Evolutionary conservation across 1,140 invertebrate genomes (phyloP), one percentile per base, ranked within the genome.

Genomic region (Anastrepha ludens): DNA sequence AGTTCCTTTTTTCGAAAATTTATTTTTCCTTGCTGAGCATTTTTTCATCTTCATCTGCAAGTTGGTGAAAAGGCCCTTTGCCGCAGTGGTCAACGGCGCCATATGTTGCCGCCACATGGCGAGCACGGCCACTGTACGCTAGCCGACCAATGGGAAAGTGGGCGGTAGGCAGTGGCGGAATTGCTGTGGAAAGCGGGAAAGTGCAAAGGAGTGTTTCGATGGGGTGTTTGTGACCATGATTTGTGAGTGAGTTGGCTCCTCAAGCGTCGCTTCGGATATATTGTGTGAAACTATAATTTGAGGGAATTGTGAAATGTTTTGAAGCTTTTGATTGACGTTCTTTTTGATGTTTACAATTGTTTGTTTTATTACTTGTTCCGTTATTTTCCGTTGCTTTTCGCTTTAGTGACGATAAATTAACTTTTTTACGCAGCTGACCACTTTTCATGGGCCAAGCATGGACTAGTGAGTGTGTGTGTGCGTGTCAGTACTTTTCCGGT

Each of bases 311-410:
- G 62, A 70, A 87, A 65, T 67, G 70, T 64, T 74, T 87, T 87
- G 67, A 87, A 87, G 86, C 67, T 78, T 87, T 87, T 87, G 87
- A 87, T 87, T 87, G 87, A 87, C 87, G 70, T 78, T 55, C 85
- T 58, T 87, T 87, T 87, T 87, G 87, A 87, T 87, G 65, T 87
- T 74, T 81, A 44, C 87, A 78, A 86, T 81, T 81, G 74, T 58
- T 81, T 81, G 74, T 81, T 81, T 81, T 81, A 81, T 81, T 81
- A 55, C 74, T 81, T 81, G 50, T 81, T 81, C 17, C 70, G 47
- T 81, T 81, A 2, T 58, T 55, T 81, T 55, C 1, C 15, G 44
- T 81, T n/a, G 47, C 74, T 81, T 50, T 81, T 9, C n/a, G 74
- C 74, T 81, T 50, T 81, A 81, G 74, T 81, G 47, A n/a, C 74